These are phyloP conservation scores for Myotis planiceps DNA, from an alignment of 2,797 vertebrate genomes.

Conservation along the genomic window DNA sequence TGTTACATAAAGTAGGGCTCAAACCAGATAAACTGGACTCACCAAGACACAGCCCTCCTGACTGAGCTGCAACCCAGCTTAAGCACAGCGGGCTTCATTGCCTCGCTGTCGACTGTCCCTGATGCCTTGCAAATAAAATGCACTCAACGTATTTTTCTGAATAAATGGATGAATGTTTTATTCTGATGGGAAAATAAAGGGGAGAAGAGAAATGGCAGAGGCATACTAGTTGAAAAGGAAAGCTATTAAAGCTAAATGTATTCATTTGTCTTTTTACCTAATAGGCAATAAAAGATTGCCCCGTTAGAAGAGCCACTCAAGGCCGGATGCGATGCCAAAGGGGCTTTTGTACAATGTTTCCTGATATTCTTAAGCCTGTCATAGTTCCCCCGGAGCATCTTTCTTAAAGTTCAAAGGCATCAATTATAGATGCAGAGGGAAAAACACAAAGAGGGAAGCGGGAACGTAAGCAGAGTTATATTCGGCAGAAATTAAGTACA, in stretches of 20 bases:
- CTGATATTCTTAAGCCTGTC: slow-evolving; percentile 56
- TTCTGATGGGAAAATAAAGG: slow-evolving; percentile 55
- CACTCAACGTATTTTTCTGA: slow-evolving; percentile 11
- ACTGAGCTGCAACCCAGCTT: background rate
- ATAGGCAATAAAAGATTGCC: slow-evolving; percentile 62
- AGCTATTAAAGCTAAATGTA: slow-evolving; percentile 65
- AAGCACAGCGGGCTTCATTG: background rate
- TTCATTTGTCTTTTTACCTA: slow-evolving; percentile 74
- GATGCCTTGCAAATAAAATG: slow-evolving; percentile 26
- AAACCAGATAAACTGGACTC: background rate
- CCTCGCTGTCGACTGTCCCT: background rate
- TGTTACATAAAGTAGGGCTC: background rate
- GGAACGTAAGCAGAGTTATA: background rate
- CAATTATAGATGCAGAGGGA: slow-evolving; percentile 12
- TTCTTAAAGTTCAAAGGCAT: slow-evolving; percentile 72
- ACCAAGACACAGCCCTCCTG: background rate
- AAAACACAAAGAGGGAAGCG: background rate
- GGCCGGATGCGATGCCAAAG: slow-evolving; percentile 34
- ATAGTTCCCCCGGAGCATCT: slow-evolving; percentile 26
- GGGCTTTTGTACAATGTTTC: slow-evolving; percentile 46
- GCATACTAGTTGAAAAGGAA: slow-evolving; percentile 53
- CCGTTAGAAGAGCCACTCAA: slow-evolving; percentile 11
- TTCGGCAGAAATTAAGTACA: background rate
- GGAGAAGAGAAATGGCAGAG: slow-evolving; percentile 57
- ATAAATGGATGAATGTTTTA: slow-evolving; percentile 51